Evolutionary conservation across 2,888 invertebrate genomes (phyloP), one percentile per base, ranked within the genome.

Genomic region (Sipha maydis): DNA sequence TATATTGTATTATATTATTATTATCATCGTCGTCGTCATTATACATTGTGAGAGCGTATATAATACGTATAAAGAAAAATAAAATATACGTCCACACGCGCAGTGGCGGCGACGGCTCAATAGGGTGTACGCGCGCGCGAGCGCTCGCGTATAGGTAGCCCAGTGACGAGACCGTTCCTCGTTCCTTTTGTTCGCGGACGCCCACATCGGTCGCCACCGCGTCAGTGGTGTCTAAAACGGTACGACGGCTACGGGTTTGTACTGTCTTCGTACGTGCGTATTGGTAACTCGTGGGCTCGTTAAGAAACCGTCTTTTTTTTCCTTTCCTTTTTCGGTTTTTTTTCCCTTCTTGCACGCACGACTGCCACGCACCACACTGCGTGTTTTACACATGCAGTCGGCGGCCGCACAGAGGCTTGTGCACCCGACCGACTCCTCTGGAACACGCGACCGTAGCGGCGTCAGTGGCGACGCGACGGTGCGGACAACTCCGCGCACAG

Each of bases 251-350:
- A 4, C 41, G 21, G 11, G 25, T 21, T 17, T 0, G 21, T 17
- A n/a, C 38, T 34, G n/a, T 38, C 28, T 19, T 54, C 1, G 8
- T 14, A 19, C 25, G 25, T 38, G 4, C 3, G 1, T 21, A 25
- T 78, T 85, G 78, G 77, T 31, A 85, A 85, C 69, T 67, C 41
- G 38, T 41, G 78, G 69, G 78, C 69, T 85, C 85, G 85, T 85
- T 85, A 78, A 25, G 28, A 31, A 41, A 31, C 38, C 34, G 34
- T 4, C 8, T 54, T 78, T 80, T 80, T n/a, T 38, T 25, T 41
- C 25, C 25, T 3, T 75, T 31, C 38, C 48, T 34, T 38, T 73
- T 34, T 38, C 31, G 14, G 0, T 34, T 31, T 38, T 21, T 7
- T 5, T 34, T 21, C 5, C 19, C 25, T 71, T 17, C 34, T 3